phyloP scores from a whole-genome alignment of 2,113 vertebrate genomes.

The Marmota monax region DNA sequence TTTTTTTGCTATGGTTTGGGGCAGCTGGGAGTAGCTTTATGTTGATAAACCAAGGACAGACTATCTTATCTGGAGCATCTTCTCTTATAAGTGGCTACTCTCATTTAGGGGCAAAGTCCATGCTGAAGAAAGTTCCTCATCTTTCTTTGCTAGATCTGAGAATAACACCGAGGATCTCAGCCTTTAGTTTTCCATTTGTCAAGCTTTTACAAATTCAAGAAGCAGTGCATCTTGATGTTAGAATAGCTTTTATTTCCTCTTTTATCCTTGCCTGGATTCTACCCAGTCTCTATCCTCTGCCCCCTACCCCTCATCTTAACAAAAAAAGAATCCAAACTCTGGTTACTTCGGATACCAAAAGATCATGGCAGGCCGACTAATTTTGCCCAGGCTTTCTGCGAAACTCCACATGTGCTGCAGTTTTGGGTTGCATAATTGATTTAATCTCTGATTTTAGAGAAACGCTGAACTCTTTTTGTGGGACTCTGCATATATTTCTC shows the following conservation, averaged over 20 bases:
- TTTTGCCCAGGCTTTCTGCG: slow-evolving; percentile 84
- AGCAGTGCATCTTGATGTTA: background rate
- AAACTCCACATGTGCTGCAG: slow-evolving; percentile 87
- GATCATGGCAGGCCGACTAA: slow-evolving; percentile 84
- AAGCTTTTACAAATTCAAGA: slow-evolving; percentile 6
- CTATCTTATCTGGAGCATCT: background rate
- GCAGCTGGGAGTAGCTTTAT: background rate
- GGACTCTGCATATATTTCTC: slow-evolving; percentile 89
- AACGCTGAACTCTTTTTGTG: slow-evolving; percentile 88
- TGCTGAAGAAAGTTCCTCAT: background rate
- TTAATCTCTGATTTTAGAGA: slow-evolving; percentile 91
- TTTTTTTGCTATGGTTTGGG: slow-evolving; percentile 7
- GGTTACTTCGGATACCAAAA: slow-evolving; percentile 81
- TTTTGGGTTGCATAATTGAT: slow-evolving; percentile 91
- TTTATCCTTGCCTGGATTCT: background rate
- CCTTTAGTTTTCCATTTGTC: background rate
- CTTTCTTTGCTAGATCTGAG: background rate
- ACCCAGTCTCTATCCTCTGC: background rate
- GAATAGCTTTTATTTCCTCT: background rate
- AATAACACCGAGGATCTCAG: background rate
- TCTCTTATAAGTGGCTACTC: background rate
- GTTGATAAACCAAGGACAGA: background rate
- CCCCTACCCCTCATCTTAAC: background rate
- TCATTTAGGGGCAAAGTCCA: background rate
- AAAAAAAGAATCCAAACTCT: slow-evolving; percentile 7